Base-by-base conservation (phyloP, 2,113 vertebrate species). In the Okapia johnstoni region DNA sequence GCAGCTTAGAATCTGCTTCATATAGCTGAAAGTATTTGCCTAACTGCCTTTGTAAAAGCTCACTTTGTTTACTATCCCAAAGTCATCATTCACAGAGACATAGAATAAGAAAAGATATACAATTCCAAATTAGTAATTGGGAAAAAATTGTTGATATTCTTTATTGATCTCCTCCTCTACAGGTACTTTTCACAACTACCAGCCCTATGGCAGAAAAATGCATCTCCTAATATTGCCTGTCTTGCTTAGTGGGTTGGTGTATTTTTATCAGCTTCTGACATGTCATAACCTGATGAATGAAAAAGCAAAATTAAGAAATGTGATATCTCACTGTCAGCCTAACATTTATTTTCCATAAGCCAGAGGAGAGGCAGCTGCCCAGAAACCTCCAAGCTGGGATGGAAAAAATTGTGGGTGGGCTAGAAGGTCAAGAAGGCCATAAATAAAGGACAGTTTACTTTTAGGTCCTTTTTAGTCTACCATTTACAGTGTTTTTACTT, bases 121-220 rank as follows among this genome's bases (percentile, higher is more conserved):
- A 52, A 33, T 97, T 94, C 5, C 21, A 76, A 90, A 92, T 96
- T 25, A 95, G 28, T 93, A 90, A 90, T 80, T 81, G 5, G 83
- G 14, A 28, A 50, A 76, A 25, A n/a, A 85, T 96, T 93, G 97
- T 84, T 97, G 73, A 92, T 96, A n/a, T 60, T 4, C 25, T 21
- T 80, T 88, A 90, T 28, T 86, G 50, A 81, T 58, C 21, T 40
- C 70, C 79, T 79, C 40, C 76, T 76, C 50, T 81, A 48, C 23
- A 94, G 77, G 81, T 70, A 73, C 12, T 81, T 97, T 97, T 52
- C 50, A 94, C 73, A 70, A n/a, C 81, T 98, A 86, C 88, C 36
- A n/a, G 93, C 14, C 26, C 66, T 93, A 1, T 95, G 93, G 92
- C 55, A 96, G 95, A 87, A 95, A 97, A 85, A 90, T 92, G 84